These are phyloP conservation scores for Villa cingulata DNA, from an alignment of 2,888 invertebrate genomes.

Conservation along the genomic window DNA sequence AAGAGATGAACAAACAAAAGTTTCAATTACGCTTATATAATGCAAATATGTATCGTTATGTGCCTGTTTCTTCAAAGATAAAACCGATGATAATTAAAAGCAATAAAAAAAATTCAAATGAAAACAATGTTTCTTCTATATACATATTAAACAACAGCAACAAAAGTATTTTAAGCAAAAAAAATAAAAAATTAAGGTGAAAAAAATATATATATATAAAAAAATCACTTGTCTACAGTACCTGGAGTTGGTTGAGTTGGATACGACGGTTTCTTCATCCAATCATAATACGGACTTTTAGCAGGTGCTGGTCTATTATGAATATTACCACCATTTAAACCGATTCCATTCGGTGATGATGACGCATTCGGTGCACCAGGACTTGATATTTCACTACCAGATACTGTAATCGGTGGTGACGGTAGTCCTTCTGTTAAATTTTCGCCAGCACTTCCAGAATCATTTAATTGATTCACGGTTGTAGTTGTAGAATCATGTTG, in stretches of 20 bases:
- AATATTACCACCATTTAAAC: constrained; percentile 17
- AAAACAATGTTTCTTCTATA: too few species aligned
- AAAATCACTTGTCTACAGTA: constrained; percentile 31
- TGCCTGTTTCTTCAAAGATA: neutral
- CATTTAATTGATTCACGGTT: constrained; percentile 15
- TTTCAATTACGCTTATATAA: too few species aligned
- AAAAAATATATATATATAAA: neutral
- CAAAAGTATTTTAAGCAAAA: too few species aligned
- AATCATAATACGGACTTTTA: constrained; percentile 73
- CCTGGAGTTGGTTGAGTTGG: constrained; percentile 76
- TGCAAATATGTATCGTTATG: too few species aligned
- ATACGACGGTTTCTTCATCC: constrained; percentile 85
- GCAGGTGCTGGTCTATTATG: constrained; percentile 49
- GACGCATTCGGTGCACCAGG: constrained; percentile 38
- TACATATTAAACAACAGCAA: too few species aligned
- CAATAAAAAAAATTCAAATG: too few species aligned
- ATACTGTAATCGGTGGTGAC: constrained; percentile 45
- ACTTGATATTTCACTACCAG: constrained; percentile 47
- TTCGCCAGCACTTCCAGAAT: constrained; percentile 21
- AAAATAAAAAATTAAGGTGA: neutral
- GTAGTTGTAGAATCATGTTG: constrained; percentile 16
- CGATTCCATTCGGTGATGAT: constrained; percentile 30
- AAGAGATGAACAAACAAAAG: neutral
- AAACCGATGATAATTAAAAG: neutral
- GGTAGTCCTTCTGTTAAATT: constrained; percentile 34